These are phyloP conservation scores for Thymelicus acteon DNA, from an alignment of 2,888 invertebrate species.

Conservation along the genomic window DNA sequence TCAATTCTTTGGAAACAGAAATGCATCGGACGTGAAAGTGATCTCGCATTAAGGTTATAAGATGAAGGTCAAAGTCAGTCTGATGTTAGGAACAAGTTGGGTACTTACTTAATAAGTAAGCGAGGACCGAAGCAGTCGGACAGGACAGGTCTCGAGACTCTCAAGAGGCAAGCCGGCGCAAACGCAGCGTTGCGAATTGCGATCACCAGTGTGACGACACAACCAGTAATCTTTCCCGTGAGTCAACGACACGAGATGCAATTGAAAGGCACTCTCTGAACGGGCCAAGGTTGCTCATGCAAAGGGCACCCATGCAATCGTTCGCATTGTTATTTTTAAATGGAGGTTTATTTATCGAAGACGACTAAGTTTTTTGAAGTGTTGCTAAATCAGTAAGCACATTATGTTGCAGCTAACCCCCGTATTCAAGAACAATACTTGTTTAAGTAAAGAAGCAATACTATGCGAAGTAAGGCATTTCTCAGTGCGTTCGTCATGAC, in stretches of 20 bases:
- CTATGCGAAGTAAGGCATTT: no score
- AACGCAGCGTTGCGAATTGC: conserved; percentile 6
- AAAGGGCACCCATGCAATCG: conserved; percentile 33
- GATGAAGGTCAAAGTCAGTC: conserved; percentile 32
- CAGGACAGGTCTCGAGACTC: not conserved
- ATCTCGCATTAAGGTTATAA: conserved; percentile 24
- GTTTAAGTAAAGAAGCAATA: no score
- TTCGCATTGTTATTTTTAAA: conserved; percentile 25
- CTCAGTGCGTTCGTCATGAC: no score
- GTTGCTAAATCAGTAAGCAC: no score
- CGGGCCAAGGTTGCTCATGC: conserved; percentile 56
- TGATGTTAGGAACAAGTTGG: conserved; percentile 9
- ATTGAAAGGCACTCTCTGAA: conserved; percentile 55
- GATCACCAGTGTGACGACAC: conserved; percentile 22
- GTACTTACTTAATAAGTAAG: conserved; percentile 13
- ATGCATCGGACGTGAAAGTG: conserved; percentile 7
- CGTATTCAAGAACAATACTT: no score
- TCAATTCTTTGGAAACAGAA: not conserved
- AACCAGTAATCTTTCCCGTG: conserved; percentile 36
- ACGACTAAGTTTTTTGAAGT: not conserved
- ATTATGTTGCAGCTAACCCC: no score
- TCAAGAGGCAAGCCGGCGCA: conserved; percentile 1
- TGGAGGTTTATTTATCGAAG: not conserved
- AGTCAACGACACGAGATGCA: conserved; percentile 47
- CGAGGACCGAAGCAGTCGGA: conserved; percentile 4